Evolutionary conservation across 2,113 vertebrate species (phyloP).

Genomic region (Hypocryptadius cinnamomeus): DNA sequence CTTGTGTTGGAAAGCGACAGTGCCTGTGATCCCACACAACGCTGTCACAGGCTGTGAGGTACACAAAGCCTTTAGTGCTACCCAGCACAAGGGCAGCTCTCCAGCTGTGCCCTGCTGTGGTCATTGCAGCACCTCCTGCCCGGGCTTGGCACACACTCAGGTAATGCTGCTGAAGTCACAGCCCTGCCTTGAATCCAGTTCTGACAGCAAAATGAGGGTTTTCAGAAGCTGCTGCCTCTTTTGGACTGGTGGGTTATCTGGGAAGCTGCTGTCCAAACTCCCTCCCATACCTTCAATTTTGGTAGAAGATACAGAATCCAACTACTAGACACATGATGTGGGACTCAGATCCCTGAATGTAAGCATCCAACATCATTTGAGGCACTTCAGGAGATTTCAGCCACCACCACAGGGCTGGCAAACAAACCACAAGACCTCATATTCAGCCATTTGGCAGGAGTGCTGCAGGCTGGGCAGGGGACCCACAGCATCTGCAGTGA

Average conservation of each 20-base stretch:
- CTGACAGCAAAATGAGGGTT: not conserved
- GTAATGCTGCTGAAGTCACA: not conserved
- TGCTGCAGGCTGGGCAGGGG: not conserved
- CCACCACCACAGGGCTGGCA: not conserved
- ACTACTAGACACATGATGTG: not conserved
- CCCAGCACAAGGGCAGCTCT: not conserved
- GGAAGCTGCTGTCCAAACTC: not conserved
- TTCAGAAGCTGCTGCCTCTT: not conserved
- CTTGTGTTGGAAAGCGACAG: not conserved
- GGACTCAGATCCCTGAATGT: not conserved
- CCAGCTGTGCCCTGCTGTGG: not conserved
- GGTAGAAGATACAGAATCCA: not conserved
- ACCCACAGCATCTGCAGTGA: not conserved
- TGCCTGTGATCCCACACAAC: not conserved
- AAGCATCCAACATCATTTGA: not conserved
- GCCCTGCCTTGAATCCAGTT: not conserved
- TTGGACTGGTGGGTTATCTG: not conserved
- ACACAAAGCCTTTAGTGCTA: not conserved
- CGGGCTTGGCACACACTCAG: accelerated
- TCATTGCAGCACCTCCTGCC: not conserved
- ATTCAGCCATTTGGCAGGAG: not conserved
- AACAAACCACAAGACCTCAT: not conserved
- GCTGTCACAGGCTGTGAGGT: not conserved
- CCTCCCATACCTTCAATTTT: not conserved
- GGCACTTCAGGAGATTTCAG: not conserved